These are phyloP conservation scores for Leucoraja ocellata DNA, from an alignment of 2,797 vertebrate species.

Conservation along the genomic window DNA sequence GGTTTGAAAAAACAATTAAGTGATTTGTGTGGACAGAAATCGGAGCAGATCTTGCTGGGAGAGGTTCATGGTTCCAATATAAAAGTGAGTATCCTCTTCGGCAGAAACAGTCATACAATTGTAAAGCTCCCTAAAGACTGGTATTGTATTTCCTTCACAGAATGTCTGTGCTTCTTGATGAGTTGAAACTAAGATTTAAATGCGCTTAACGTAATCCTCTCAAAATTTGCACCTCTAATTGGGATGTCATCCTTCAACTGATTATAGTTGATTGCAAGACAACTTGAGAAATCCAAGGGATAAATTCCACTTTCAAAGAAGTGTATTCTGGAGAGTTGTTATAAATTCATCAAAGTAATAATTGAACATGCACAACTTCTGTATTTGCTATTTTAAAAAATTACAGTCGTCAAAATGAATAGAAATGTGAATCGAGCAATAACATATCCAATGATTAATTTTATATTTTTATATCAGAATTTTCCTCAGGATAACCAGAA, in stretches of 20 bases:
- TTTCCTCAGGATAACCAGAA: conserved; percentile 98
- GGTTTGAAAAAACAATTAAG: conserved; percentile 93
- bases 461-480: conserved; percentile 59
- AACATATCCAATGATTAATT: background rate
- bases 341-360: background rate
- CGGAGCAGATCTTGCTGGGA: conserved; percentile 90
- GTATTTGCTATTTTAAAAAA: background rate
- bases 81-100: conserved; percentile 66
- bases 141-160: background rate
- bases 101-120: background rate
- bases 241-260: too few species aligned
- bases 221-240: background rate
- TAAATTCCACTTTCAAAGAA: background rate
- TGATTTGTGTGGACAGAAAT: conserved; percentile 85
- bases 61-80: conserved; percentile 94
- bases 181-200: background rate
- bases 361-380: too few species aligned
- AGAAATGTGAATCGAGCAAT: background rate
- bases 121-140: background rate
- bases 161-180: conserved; percentile 21
- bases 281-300: background rate
- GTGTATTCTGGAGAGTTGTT: background rate
- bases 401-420: background rate
- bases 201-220: background rate
- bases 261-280: background rate